A percentile compares a stretch with the other conserved stretches of the same genome.
These are phyloP conservation scores for Leucophenga montana DNA, from an alignment of 2,888 invertebrate species.

Conservation along the genomic window DNA sequence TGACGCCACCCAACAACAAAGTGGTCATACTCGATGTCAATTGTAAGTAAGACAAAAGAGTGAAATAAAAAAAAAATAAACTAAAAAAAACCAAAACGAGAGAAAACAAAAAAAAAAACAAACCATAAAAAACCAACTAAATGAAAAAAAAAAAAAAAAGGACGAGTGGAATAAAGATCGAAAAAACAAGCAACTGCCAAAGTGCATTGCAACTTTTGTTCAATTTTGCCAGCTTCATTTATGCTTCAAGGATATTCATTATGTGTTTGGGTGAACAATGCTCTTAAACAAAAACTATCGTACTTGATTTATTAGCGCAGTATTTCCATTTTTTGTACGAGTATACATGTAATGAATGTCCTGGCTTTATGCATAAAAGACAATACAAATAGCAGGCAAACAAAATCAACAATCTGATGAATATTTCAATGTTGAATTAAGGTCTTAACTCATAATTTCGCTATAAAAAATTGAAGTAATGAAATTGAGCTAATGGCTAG, in stretches of 20 bases:
- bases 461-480: too few relatives aligned
- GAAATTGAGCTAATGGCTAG: too few relatives aligned
- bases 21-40: slow-evolving; percentile 88
- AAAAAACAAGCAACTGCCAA: slow-evolving; percentile 1
- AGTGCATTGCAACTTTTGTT: background rate
- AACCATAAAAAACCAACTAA: background rate
- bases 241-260: slow-evolving; percentile 20
- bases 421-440: too few relatives aligned
- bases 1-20: slow-evolving; percentile 84
- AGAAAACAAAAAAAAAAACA: background rate
- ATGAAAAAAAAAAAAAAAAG: background rate
- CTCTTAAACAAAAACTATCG: slow-evolving; percentile 7
- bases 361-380: background rate
- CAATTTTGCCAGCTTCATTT: slow-evolving; percentile 1
- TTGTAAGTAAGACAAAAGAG: slow-evolving; percentile 78
- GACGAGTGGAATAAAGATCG: background rate
- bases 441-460: too few relatives aligned
- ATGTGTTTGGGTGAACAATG: background rate
- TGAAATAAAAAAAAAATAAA: background rate
- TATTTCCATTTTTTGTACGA: background rate
- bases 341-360: slow-evolving; percentile 10
- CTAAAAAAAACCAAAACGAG: background rate
- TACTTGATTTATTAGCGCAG: slow-evolving; percentile 15
- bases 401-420: too few relatives aligned
- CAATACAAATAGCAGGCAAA: too few relatives aligned